Conservation (phyloP, 2,113 vertebrate species). For the Etheostoma spectabile region DNA sequence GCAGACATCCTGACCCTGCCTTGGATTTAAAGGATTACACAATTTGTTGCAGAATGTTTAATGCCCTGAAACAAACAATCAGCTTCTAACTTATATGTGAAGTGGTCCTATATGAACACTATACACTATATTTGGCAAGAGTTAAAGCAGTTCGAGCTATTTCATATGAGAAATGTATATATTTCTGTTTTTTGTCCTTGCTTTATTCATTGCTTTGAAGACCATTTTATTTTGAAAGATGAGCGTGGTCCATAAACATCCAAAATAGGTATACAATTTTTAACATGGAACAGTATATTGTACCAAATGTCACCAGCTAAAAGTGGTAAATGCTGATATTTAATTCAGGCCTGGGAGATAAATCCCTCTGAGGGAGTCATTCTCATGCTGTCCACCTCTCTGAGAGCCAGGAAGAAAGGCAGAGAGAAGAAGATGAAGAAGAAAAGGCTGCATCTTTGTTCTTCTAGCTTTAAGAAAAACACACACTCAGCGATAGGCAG, state of each 20-base stretch:
- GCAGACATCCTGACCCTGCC: too few relatives aligned
- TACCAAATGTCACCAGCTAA: slow-evolving; percentile 33
- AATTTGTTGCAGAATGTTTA: too few relatives aligned
- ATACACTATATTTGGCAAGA: too few relatives aligned
- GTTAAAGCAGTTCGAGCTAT: too few relatives aligned
- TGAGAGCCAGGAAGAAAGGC: slow-evolving; percentile 34
- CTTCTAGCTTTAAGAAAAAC: slow-evolving; percentile 40
- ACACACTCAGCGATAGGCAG: slow-evolving; percentile 18
- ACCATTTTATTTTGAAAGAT: background rate
- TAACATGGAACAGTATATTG: slow-evolving; percentile 15
- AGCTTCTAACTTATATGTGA: too few relatives aligned
- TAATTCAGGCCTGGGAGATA: slow-evolving; percentile 19
- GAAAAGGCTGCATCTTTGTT: slow-evolving; percentile 33
- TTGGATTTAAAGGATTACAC: too few relatives aligned
- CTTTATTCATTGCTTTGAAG: background rate
- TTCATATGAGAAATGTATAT: too few relatives aligned
- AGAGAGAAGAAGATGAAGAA: slow-evolving; percentile 34
- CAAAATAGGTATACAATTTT: slow-evolving; percentile 21
- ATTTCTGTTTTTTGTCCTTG: too few relatives aligned
- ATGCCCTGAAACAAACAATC: too few relatives aligned
- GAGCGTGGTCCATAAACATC: background rate
- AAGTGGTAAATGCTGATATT: slow-evolving; percentile 3
- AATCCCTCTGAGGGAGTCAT: slow-evolving; percentile 58
- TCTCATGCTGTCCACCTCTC: slow-evolving; percentile 54
- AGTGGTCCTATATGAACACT: too few relatives aligned